Evolutionary conservation across 2,888 invertebrate species (phyloP).

Genomic region (Phlogophora meticulosa): DNA sequence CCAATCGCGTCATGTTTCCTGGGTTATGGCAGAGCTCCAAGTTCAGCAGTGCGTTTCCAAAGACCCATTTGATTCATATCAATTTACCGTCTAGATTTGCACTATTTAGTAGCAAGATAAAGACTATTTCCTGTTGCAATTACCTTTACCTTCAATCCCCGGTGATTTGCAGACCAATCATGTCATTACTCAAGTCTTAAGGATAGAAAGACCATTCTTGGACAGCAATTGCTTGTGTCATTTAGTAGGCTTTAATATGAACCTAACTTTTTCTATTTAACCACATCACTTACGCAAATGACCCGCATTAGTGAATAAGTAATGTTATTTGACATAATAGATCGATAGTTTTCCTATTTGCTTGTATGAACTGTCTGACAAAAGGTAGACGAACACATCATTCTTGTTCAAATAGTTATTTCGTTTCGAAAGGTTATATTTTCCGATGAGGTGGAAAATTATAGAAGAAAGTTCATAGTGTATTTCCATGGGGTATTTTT

Average conservation of each 20-base stretch:
- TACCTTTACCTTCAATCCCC: background rate
- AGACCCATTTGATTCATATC: constrained; percentile 11
- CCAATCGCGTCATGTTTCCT: background rate
- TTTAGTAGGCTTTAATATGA: constrained; percentile 14
- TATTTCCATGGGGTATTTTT: background rate
- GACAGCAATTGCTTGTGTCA: constrained; percentile 15
- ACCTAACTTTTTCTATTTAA: constrained; percentile 13
- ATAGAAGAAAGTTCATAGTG: background rate
- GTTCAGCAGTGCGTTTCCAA: background rate
- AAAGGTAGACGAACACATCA: constrained; percentile 12
- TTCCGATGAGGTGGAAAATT: background rate
- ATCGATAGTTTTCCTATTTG: constrained; percentile 47
- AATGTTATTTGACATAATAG: constrained; percentile 52
- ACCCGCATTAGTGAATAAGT: constrained; percentile 54
- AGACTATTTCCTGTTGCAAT: constrained; percentile 9
- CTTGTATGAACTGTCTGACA: constrained; percentile 6
- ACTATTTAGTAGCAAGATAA: constrained; percentile 1
- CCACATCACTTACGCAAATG: constrained; percentile 38
- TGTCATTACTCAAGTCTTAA: constrained; percentile 9
- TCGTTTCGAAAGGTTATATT: constrained; percentile 15
- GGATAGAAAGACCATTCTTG: constrained; percentile 17
- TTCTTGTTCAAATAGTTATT: constrained; percentile 21
- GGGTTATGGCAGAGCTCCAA: constrained; percentile 1
- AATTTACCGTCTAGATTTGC: background rate
- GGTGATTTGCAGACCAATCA: constrained; percentile 6